Evolutionary conservation across 2,113 vertebrate species (phyloP).

Genomic region (Poeciliopsis turrubarensis): DNA sequence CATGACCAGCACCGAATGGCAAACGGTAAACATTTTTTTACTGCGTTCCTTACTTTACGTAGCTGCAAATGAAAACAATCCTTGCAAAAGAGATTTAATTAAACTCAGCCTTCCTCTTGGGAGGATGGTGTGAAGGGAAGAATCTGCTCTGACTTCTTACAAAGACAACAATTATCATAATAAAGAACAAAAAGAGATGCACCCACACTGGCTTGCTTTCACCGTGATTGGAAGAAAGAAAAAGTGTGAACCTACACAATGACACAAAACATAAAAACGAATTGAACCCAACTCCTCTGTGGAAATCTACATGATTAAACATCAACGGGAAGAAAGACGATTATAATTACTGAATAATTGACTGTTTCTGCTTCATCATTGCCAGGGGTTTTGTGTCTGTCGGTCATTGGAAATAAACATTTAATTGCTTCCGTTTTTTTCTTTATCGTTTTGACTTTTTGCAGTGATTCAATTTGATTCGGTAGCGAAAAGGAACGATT

Average conservation of each 20-base stretch:
- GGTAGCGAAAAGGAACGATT: neutral
- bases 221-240: conserved; percentile 22
- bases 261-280: conserved; percentile 31
- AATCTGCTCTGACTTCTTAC: conserved; percentile 19
- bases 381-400: neutral
- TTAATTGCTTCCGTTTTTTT: neutral
- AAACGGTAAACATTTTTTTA: neutral
- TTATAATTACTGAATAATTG: conserved; percentile 28
- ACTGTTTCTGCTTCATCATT: neutral
- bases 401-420: neutral
- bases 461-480: too few species aligned
- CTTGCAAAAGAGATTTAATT: neutral
- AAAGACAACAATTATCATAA: conserved; percentile 50
- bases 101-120: conserved; percentile 9
- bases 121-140: neutral
- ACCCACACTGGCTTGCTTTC: conserved; percentile 10
- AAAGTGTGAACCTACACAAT: conserved; percentile 12
- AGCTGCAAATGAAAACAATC: neutral
- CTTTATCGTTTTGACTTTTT: neutral
- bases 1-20: neutral
- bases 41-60: neutral
- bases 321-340: conserved; percentile 22
- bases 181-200: conserved; percentile 45
- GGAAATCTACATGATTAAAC: conserved; percentile 55
- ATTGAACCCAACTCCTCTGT: conserved; percentile 48